These are phyloP conservation scores for Rhyacichthys aspro DNA, from an alignment of 2,797 vertebrate species.

Conservation along the genomic window DNA sequence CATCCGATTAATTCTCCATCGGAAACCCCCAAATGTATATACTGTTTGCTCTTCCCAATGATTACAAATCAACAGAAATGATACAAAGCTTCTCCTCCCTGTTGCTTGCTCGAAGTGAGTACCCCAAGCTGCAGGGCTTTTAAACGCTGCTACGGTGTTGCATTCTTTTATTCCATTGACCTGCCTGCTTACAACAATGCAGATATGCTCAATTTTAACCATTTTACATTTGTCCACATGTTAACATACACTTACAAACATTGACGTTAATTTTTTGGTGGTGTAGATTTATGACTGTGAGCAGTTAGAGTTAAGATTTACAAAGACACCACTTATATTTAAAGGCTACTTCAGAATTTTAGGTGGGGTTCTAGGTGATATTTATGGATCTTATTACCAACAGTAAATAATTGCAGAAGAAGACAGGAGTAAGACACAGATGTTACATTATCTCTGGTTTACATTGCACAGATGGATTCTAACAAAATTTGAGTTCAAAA, in stretches of 20 bases:
- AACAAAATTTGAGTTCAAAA: no score
- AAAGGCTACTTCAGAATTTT: no score
- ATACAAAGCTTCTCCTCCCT: slow-evolving; percentile 54
- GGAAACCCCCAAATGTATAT: slow-evolving; percentile 33
- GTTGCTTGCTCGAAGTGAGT: slow-evolving; percentile 64
- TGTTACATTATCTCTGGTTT: no score
- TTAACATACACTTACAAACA: background rate
- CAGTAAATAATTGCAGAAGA: no score
- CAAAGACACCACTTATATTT: no score
- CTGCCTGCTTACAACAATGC: slow-evolving; percentile 36
- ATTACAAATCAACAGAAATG: slow-evolving; percentile 51
- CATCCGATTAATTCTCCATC: slow-evolving; percentile 66
- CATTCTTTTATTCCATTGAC: slow-evolving; percentile 31
- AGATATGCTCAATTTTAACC: slow-evolving; percentile 16
- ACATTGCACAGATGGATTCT: no score
- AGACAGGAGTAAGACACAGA: no score
- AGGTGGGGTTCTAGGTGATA: no score
- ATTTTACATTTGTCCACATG: slow-evolving; percentile 1
- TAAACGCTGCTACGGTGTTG: slow-evolving; percentile 41
- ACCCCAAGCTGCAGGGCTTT: slow-evolving; percentile 33
- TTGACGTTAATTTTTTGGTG: no score
- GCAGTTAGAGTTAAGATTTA: no score
- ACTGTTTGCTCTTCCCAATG: slow-evolving; percentile 43
- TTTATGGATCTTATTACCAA: no score
- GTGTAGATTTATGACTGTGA: no score